Conservation (phyloP, 1,140 invertebrate genomes). For the Papilio helenus region DNA sequence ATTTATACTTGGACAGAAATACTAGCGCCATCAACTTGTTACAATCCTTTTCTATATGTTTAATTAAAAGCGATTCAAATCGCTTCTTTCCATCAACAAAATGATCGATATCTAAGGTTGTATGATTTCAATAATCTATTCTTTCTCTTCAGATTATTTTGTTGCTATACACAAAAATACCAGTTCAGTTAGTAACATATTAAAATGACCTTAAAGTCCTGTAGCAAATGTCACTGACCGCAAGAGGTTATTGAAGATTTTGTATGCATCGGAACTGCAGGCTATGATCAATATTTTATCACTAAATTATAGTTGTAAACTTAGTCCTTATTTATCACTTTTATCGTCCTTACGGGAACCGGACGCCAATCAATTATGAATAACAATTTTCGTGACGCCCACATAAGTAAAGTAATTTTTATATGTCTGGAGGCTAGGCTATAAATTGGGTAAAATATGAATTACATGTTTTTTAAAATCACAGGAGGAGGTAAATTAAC, state of each 20-base stretch:
- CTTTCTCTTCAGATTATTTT: neutral
- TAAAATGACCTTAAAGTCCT: neutral
- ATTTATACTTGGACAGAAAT: too few species aligned
- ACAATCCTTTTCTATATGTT: too few species aligned
- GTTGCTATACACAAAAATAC: neutral
- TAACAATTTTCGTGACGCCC: constrained; percentile 34
- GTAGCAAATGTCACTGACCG: constrained; percentile 27
- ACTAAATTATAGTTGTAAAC: constrained; percentile 38
- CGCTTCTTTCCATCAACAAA: neutral
- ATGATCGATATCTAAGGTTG: neutral
- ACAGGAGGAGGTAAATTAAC: constrained; percentile 26
- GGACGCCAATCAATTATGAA: constrained; percentile 35
- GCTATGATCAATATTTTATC: constrained; percentile 30
- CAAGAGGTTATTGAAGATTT: constrained; percentile 3
- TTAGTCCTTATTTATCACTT: constrained; percentile 26
- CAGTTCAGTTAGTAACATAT: neutral
- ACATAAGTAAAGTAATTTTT: constrained; percentile 26
- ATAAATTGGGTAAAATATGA: constrained; percentile 27
- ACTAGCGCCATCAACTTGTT: too few species aligned
- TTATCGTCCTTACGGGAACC: constrained; percentile 31
- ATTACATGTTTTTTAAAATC: constrained; percentile 5
- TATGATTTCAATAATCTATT: neutral
- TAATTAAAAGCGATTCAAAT: neutral
- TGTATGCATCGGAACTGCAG: neutral
- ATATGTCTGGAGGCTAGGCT: constrained; percentile 24